Evolutionary conservation across 1,140 invertebrate genomes (phyloP).

Genomic region (Lordiphosa clarofinis): DNA sequence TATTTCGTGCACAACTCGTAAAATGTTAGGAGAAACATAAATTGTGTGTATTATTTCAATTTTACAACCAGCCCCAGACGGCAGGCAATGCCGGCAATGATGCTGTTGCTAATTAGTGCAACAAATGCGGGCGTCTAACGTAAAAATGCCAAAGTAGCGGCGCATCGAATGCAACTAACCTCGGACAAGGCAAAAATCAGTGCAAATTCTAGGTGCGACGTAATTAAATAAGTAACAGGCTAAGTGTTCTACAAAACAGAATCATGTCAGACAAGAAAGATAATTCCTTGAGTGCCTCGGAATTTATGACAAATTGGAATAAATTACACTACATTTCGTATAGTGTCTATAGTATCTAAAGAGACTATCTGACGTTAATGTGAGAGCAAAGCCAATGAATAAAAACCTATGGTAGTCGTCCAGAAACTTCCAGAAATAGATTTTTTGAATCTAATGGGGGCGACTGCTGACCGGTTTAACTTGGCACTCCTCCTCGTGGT

Average conservation of each 20-base stretch:
- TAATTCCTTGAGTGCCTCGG: neutral
- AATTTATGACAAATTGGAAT: no score
- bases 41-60: slow-evolving; percentile 27
- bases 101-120: slow-evolving; percentile 62
- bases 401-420: no score
- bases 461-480: no score
- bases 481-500: no score
- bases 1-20: slow-evolving; percentile 35
- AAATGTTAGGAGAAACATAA: slow-evolving; percentile 41
- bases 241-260: slow-evolving; percentile 1
- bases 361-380: no score
- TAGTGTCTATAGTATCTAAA: no score
- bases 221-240: slow-evolving; percentile 35
- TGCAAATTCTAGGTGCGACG: slow-evolving; percentile 29
- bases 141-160: slow-evolving; percentile 36
- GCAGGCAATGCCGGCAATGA: slow-evolving; percentile 3
- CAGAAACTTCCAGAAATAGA: no score
- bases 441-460: no score
- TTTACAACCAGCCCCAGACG: slow-evolving; percentile 40
- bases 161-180: slow-evolving; percentile 55
- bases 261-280: slow-evolving; percentile 3
- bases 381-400: no score
- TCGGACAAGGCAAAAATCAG: slow-evolving; percentile 46
- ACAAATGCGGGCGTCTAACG: slow-evolving; percentile 20
- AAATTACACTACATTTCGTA: no score